Evolutionary conservation across 2,113 vertebrate species (phyloP).

Genomic region (Plecotus auritus): DNA sequence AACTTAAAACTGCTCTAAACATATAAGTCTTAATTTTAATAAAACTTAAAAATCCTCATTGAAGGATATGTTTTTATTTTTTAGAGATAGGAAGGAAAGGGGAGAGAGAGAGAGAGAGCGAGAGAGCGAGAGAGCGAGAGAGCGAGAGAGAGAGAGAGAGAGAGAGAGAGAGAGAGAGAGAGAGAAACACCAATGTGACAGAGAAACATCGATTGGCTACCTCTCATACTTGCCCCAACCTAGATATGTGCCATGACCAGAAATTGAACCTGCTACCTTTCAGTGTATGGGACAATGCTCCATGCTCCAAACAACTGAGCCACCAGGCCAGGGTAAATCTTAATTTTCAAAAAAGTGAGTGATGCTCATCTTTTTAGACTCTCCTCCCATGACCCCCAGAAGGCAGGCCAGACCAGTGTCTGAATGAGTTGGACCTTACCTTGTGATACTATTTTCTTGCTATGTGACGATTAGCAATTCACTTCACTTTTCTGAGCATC

Average conservation of each 20-base stretch:
- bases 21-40: not conserved
- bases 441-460: not conserved
- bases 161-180: no score
- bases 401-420: not conserved
- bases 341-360: not conserved
- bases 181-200: not conserved
- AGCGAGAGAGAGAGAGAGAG: not conserved
- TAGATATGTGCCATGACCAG: not conserved
- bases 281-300: not conserved
- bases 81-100: no score
- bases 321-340: not conserved
- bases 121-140: not conserved
- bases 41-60: not conserved
- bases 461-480: not conserved
- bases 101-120: no score
- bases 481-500: not conserved
- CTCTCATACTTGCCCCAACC: not conserved
- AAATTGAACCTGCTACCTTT: not conserved
- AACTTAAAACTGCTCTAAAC: not conserved
- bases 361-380: not conserved
- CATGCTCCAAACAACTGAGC: not conserved
- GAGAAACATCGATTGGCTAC: not conserved
- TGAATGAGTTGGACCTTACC: not conserved
- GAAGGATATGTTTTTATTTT: no score
- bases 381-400: not conserved